Conservation (phyloP, 2,888 invertebrate species). For the Vanessa cardui region DNA sequence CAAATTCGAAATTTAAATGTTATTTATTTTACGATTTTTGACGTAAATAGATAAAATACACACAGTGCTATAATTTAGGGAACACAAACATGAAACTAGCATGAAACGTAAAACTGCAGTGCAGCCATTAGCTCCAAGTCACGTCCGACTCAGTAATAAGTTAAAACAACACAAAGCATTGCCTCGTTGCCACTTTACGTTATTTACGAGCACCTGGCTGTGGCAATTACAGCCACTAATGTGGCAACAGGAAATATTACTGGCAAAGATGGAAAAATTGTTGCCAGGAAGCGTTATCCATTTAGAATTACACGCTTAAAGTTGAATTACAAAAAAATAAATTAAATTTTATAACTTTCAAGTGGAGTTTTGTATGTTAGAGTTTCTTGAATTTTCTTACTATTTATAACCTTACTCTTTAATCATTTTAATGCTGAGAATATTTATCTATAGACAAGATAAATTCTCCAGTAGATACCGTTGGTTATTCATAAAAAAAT, state of each 20-base stretch:
- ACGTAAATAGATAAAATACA: too few relatives aligned
- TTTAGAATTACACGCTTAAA: constrained; percentile 16
- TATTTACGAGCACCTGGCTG: constrained; percentile 57
- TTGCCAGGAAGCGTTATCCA: constrained; percentile 40
- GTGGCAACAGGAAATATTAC: constrained; percentile 56
- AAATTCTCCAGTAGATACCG: neutral
- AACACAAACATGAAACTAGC: constrained; percentile 8
- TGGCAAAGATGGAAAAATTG: constrained; percentile 43
- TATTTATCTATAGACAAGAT: neutral
- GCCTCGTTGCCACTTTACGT: constrained; percentile 37
- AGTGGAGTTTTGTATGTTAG: too few relatives aligned
- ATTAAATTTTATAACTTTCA: neutral
- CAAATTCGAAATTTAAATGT: too few relatives aligned
- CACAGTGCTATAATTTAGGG: constrained; percentile 6
- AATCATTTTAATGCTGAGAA: neutral
- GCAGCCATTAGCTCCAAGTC: constrained; percentile 26
- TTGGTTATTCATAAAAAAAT: constrained; percentile 13
- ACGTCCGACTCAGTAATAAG: constrained; percentile 34
- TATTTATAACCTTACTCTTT: neutral
- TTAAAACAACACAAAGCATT: constrained; percentile 33
- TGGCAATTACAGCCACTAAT: constrained; percentile 61
- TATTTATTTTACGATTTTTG: neutral
- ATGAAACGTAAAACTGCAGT: constrained; percentile 13
- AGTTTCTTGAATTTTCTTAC: too few relatives aligned
- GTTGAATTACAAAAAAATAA: constrained; percentile 5